Percentiles rank a stretch among this genome's conserved stretches.
Evolutionary conservation across 2,888 invertebrate species (phyloP).

Genomic region (Cephus pulcher): DNA sequence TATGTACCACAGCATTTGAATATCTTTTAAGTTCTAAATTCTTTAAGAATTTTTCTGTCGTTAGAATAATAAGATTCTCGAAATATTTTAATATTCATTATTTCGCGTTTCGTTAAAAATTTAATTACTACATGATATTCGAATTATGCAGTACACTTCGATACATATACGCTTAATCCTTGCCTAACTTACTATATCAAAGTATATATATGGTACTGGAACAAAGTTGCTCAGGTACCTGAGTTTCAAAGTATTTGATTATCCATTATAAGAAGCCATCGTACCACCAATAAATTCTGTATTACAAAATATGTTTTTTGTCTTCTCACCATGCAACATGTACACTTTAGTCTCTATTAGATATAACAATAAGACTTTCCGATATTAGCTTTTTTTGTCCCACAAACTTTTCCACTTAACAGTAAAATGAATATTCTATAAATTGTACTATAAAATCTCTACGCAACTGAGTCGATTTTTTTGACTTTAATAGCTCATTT

Average conservation of each 20-base stretch:
- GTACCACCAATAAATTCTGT: not conserved
- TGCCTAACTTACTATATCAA: not conserved
- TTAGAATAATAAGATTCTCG: not conserved
- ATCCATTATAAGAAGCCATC: not conserved
- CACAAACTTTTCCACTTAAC: not conserved
- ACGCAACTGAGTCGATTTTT: not conserved
- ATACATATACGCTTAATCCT: not conserved
- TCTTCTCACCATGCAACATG: not conserved
- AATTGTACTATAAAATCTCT: not conserved
- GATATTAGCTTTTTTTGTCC: not conserved
- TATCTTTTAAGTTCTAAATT: not conserved
- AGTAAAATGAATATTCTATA: not conserved
- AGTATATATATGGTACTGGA: not conserved
- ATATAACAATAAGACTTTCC: not conserved
- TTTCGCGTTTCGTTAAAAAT: not conserved
- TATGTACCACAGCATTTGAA: not conserved
- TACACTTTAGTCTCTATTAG: not conserved
- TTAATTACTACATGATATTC: not conserved
- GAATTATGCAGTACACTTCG: not conserved
- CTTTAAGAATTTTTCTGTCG: not conserved
- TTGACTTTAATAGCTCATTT: not conserved
- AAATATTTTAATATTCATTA: not conserved
- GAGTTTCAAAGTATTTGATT: not conserved
- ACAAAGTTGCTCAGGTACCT: not conserved
- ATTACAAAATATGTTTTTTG: not conserved